These are phyloP conservation scores for Solea solea DNA, from an alignment of 2,113 vertebrate species.

Conservation along the genomic window DNA sequence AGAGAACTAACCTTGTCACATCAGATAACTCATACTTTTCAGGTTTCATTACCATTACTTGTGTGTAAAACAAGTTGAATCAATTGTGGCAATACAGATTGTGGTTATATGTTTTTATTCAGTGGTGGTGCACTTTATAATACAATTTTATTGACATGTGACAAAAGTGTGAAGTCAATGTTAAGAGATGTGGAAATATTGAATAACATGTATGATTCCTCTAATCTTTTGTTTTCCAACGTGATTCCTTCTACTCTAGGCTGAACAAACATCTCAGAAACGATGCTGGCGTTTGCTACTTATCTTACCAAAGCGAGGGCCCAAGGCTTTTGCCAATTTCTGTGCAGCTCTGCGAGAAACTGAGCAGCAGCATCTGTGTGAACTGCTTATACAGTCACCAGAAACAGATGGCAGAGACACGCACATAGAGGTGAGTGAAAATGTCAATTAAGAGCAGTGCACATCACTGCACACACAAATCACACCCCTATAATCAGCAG, in stretches of 20 bases:
- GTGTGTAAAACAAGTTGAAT: too few species aligned
- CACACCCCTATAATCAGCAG: neutral
- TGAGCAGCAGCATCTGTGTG: constrained; percentile 89
- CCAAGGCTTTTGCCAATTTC: constrained; percentile 89
- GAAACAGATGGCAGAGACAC: constrained; percentile 49
- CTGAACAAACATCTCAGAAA: constrained; percentile 83
- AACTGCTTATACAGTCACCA: constrained; percentile 63
- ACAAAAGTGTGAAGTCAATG: too few species aligned
- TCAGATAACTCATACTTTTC: too few species aligned
- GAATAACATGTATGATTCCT: neutral
- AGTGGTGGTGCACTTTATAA: too few species aligned
- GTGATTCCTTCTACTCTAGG: constrained; percentile 68
- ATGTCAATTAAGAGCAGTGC: neutral
- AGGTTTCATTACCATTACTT: too few species aligned
- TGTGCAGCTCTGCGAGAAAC: constrained; percentile 88
- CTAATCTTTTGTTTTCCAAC: neutral
- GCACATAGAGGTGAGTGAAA: constrained; percentile 62
- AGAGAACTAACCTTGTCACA: too few species aligned
- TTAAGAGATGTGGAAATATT: neutral
- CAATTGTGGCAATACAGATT: too few species aligned
- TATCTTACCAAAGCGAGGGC: constrained; percentile 92
- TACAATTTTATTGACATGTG: too few species aligned
- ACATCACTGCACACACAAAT: neutral
- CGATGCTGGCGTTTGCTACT: constrained; percentile 86
- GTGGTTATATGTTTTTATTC: too few species aligned